Evolutionary conservation across 2,113 vertebrate genomes (phyloP).

Genomic region (Hippocampus mohnikei): DNA sequence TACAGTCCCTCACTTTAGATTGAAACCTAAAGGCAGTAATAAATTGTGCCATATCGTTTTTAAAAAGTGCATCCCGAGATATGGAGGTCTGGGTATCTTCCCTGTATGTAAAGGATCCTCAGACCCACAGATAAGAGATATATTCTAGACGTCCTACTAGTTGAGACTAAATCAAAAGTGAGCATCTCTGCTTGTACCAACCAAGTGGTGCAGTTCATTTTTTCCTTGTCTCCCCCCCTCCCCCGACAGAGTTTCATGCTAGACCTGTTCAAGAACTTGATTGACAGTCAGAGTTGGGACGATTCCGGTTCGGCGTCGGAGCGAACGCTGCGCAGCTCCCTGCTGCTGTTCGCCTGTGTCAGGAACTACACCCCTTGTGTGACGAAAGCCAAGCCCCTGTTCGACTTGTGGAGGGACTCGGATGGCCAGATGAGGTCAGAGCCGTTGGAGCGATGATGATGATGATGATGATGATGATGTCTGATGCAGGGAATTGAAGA

Average conservation of each 20-base stretch:
- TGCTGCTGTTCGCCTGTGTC: constrained; percentile 78
- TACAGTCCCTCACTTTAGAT: no score
- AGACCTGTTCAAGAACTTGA: constrained; percentile 75
- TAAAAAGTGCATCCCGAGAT: no score
- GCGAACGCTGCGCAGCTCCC: constrained; percentile 74
- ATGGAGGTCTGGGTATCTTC: no score
- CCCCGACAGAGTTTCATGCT: constrained; percentile 78
- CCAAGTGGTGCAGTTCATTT: no score
- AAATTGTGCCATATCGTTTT: no score
- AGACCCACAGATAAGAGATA: no score
- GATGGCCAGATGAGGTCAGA: constrained; percentile 79
- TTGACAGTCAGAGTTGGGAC: constrained; percentile 82
- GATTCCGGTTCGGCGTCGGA: constrained; percentile 80
- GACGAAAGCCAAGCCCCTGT: constrained; percentile 73
- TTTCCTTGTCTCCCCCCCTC: no score
- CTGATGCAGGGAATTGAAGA: background rate
- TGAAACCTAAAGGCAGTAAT: no score
- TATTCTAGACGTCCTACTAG: no score
- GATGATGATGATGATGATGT: background rate
- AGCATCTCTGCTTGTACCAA: background rate
- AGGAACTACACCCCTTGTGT: constrained; percentile 77
- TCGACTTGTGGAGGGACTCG: constrained; percentile 79
- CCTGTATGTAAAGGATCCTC: no score
- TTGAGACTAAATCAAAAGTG: background rate
- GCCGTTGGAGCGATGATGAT: background rate